Conservation (phyloP, 2,113 vertebrate species). For the Archilochus colubris region DNA sequence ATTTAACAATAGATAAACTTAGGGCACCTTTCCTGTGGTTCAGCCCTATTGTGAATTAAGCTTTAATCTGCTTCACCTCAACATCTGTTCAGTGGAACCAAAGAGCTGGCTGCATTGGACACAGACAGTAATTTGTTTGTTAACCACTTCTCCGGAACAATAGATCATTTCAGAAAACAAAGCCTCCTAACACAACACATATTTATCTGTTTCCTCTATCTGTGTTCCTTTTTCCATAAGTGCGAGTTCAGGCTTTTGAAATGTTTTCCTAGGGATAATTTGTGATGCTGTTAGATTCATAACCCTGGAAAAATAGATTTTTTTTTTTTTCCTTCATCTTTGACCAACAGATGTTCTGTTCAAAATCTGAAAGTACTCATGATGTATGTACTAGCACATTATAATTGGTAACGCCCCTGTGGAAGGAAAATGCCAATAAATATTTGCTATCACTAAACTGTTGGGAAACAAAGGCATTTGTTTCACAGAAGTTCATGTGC, state of each 20-base stretch:
- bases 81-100: slow-evolving; percentile 57
- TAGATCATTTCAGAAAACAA: slow-evolving; percentile 84
- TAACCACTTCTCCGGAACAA: slow-evolving; percentile 77
- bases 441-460: slow-evolving; percentile 32
- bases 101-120: slow-evolving; percentile 65
- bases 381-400: slow-evolving; percentile 3
- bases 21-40: slow-evolving; percentile 86
- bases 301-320: slow-evolving; percentile 8
- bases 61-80: slow-evolving; percentile 75
- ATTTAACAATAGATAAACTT: slow-evolving; percentile 92
- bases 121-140: slow-evolving; percentile 79
- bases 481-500: neutral
- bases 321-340: slow-evolving; percentile 43
- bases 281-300: slow-evolving; percentile 58
- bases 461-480: slow-evolving; percentile 57
- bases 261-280: slow-evolving; percentile 41
- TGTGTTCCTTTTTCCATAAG: slow-evolving; percentile 79
- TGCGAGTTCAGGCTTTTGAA: slow-evolving; percentile 51
- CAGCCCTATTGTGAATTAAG: slow-evolving; percentile 83
- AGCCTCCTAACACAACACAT: slow-evolving; percentile 72
- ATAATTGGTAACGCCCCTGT: slow-evolving; percentile 41
- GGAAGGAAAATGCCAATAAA: slow-evolving; percentile 65
- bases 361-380: neutral
- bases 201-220: slow-evolving; percentile 83
- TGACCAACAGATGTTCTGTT: slow-evolving; percentile 58